Percentiles rank a stretch among this genome's conserved stretches.
phyloP scores from a whole-genome alignment of 2,888 invertebrate genomes.

The Acronicta aceris region DNA sequence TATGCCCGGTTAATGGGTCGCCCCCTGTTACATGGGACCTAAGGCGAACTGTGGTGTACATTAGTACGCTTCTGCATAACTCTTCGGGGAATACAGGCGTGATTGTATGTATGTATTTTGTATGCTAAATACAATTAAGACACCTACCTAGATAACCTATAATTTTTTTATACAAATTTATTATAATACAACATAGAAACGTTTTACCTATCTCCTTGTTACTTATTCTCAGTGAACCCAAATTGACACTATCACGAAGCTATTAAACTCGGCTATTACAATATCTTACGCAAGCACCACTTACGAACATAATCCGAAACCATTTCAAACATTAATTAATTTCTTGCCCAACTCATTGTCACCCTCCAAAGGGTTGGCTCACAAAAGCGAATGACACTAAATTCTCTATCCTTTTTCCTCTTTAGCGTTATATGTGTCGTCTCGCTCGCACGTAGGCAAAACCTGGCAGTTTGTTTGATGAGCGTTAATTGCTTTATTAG shows the following conservation, averaged over 20 bases:
- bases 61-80: too few species aligned
- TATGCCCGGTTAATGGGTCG: too few species aligned
- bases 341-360: conserved; percentile 52
- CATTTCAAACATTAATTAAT: conserved; percentile 56
- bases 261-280: conserved; percentile 37
- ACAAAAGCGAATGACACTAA: conserved; percentile 46
- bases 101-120: too few species aligned
- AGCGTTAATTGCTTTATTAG: conserved; percentile 58
- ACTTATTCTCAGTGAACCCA: conserved; percentile 27
- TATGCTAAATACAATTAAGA: too few species aligned
- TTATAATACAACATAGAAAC: background rate
- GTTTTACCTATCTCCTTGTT: too few species aligned
- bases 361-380: conserved; percentile 52
- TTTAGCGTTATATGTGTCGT: background rate
- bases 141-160: too few species aligned
- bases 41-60: too few species aligned
- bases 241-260: conserved; percentile 31
- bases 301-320: conserved; percentile 48
- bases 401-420: conserved; percentile 15
- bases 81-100: too few species aligned
- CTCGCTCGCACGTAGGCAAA: conserved; percentile 22
- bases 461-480: conserved; percentile 47
- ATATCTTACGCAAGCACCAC: conserved; percentile 35
- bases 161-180: too few species aligned
- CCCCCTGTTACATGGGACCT: too few species aligned